These are phyloP conservation scores for Aradophagus sp. DNA, from an alignment of 1,140 invertebrate species.

Conservation along the genomic window DNA sequence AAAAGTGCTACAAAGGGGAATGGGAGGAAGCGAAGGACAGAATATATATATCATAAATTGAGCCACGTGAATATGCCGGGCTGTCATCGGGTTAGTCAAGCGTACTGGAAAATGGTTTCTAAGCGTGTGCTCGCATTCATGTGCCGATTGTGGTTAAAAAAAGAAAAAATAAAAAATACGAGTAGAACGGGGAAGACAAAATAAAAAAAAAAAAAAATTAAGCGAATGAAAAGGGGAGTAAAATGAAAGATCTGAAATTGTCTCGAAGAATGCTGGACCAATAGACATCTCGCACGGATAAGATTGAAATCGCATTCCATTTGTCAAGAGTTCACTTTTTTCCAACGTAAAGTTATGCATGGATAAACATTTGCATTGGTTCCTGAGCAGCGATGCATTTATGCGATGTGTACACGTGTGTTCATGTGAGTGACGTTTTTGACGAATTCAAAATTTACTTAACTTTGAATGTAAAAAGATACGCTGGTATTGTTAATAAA, in stretches of 20 bases:
- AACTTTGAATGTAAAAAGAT: no score
- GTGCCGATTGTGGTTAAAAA: no score
- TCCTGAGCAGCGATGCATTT: no score
- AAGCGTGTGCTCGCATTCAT: background rate
- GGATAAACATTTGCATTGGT: no score
- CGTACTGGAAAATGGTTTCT: no score
- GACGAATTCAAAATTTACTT: no score
- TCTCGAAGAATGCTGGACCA: conserved; percentile 25
- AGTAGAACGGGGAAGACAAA: background rate
- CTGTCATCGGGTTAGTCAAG: conserved; percentile 7
- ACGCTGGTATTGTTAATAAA: no score
- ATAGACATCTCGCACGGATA: conserved; percentile 25
- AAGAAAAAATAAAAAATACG: conserved; percentile 4
- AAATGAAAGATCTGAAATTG: conserved; percentile 33
- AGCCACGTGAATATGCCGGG: conserved; percentile 34
- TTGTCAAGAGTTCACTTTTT: conserved; percentile 14
- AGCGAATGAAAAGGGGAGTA: background rate
- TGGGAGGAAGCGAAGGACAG: conserved; percentile 38
- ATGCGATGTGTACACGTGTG: no score
- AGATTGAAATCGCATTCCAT: conserved; percentile 42
- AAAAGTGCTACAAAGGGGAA: conserved; percentile 33
- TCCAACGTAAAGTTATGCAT: no score
- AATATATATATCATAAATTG: conserved; percentile 56
- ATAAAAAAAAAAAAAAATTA: conserved; percentile 6
- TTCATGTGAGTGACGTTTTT: no score